These are phyloP conservation scores for Pseudoips prasinana DNA, from an alignment of 2,888 invertebrate genomes.

Conservation along the genomic window DNA sequence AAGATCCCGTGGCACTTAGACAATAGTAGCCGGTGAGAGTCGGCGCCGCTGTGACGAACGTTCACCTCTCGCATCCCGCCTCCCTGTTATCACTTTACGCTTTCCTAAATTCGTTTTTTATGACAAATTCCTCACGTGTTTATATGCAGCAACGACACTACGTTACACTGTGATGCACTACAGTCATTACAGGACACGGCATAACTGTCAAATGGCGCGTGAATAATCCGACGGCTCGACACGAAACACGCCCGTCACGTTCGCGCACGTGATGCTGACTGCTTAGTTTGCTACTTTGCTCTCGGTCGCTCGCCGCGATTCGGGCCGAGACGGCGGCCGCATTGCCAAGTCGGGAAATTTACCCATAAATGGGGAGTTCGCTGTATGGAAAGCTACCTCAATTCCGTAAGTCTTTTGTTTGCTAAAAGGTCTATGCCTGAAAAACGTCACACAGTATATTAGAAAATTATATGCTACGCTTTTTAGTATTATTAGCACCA, in stretches of 20 bases:
- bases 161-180: constrained; percentile 61
- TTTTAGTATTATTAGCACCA: too few relatives aligned
- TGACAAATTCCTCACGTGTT: constrained; percentile 50
- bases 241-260: constrained; percentile 57
- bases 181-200: constrained; percentile 68
- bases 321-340: constrained; percentile 50
- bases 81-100: constrained; percentile 54
- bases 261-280: constrained; percentile 78
- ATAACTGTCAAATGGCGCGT: constrained; percentile 75
- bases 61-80: constrained; percentile 76
- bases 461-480: too few relatives aligned
- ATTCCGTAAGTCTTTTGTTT: too few relatives aligned
- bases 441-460: too few relatives aligned
- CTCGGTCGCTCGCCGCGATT: constrained; percentile 47
- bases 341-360: constrained; percentile 54
- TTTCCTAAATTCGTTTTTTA: constrained; percentile 31
- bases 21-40: constrained; percentile 79
- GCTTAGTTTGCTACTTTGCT: constrained; percentile 52
- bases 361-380: constrained; percentile 37
- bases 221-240: constrained; percentile 51
- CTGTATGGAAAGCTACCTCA: too few relatives aligned
- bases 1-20: constrained; percentile 80
- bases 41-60: constrained; percentile 78
- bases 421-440: too few relatives aligned
- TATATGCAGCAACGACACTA: constrained; percentile 59